Evolutionary conservation across 2,888 invertebrate species (phyloP).

Genomic region (Metopia argyrocephala): DNA sequence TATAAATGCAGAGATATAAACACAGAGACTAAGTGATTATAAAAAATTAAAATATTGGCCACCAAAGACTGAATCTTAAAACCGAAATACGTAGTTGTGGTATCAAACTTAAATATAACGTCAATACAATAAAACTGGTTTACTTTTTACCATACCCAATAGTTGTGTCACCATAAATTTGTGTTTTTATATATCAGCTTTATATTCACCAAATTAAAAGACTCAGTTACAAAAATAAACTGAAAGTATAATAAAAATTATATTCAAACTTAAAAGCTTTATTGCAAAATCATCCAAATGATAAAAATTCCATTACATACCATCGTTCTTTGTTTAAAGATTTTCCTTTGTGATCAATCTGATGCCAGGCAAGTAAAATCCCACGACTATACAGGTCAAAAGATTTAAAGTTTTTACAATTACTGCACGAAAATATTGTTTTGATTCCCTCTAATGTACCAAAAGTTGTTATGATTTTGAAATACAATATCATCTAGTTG

Average conservation of each 20-base stretch:
- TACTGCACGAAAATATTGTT: too few relatives aligned
- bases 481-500: too few relatives aligned
- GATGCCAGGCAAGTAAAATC: slow-evolving; percentile 21
- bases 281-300: slow-evolving; percentile 41
- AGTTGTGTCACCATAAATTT: background rate
- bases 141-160: background rate
- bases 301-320: slow-evolving; percentile 17
- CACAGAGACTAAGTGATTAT: too few relatives aligned
- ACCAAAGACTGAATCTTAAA: too few relatives aligned
- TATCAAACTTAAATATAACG: too few relatives aligned
- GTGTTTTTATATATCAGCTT: slow-evolving; percentile 6
- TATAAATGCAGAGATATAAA: too few relatives aligned
- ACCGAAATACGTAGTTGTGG: too few relatives aligned
- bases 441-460: too few relatives aligned
- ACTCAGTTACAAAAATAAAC: background rate
- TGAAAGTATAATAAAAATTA: background rate
- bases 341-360: background rate
- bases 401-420: background rate
- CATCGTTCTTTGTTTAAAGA: slow-evolving; percentile 4
- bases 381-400: slow-evolving; percentile 3
- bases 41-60: too few relatives aligned
- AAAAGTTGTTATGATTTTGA: too few relatives aligned
- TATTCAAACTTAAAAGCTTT: slow-evolving; percentile 35
- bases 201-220: slow-evolving; percentile 23
- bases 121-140: too few relatives aligned